Base-by-base conservation (phyloP, 2,797 vertebrate genomes). In the Leucoraja ocellata region DNA sequence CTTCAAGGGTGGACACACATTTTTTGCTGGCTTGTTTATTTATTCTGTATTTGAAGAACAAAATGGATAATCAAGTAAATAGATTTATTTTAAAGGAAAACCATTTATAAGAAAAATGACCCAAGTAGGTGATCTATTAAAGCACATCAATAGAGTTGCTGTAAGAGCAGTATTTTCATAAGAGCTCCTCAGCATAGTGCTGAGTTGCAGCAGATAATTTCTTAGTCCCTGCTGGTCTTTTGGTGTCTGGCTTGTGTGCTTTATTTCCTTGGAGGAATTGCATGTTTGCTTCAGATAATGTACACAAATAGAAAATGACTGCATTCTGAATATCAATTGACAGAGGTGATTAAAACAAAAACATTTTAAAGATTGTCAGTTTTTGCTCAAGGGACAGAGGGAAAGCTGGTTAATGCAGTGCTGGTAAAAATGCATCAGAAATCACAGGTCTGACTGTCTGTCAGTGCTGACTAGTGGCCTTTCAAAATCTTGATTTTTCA, bases 281-380 rank as follows among this genome's bases (percentile, higher is more conserved):
- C 39, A 54, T 92, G 90, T 74, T 76, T 92, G 90, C 36, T 68
- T 92, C 90, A 92, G 65, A 92, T 92, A 92, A 46, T 76, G 71
- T 76, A 39, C 36, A 46, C 36, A 23, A 74, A 76, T 1, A 54
- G 90, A 92, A n/a, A 92, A 76, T 54, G 65, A 76, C 71, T 92
- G 90, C 39, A 28, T 76, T 92, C 90, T 46, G 90, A 92, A 92
- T 76, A 54, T 92, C 68, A 92, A 76, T 74, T 74, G 71, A 92
- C 23, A 39, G 90, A 54, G 90, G 71, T 76, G 90, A 92, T 76
- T 92, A 76, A 92, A 92, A 92, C 71, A 73, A 54, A 92, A 92
- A 54, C 90, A 92, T 84, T 58, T 76, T 46, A 92, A 46, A 76
- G 90, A 92, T 92, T 92, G 90, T 13, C 90, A 76, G 36, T 92